phyloP scores from a whole-genome alignment of 2,888 invertebrate genomes.

The Drosophila paucipuncta region DNA sequence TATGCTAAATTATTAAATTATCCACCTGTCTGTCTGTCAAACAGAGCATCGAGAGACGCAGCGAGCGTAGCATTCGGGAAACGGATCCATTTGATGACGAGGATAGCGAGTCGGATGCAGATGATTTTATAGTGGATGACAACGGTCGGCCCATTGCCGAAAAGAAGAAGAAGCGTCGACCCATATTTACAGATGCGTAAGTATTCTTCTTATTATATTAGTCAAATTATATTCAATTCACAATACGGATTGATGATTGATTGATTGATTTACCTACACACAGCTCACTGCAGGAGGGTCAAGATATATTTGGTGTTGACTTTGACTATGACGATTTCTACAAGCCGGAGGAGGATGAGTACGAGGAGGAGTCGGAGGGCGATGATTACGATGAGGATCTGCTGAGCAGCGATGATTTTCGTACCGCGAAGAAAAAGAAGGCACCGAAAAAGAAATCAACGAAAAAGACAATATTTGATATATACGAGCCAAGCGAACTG shows the following conservation, averaged over 20 bases:
- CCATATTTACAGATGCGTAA: conserved; percentile 94
- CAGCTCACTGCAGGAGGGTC: conserved; percentile 97
- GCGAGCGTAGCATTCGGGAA: conserved; percentile 89
- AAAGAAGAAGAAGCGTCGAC: conserved; percentile 91
- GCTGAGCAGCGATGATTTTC: conserved; percentile 88
- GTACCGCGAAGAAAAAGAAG: conserved; percentile 90
- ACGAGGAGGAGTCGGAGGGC: conserved; percentile 91
- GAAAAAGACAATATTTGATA: conserved; percentile 95
- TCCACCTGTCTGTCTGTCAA: background rate
- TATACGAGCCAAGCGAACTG: conserved; percentile 98
- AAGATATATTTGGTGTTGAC: conserved; percentile 99
- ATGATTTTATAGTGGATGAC: conserved; percentile 99
- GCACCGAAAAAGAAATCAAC: conserved; percentile 91
- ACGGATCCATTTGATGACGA: conserved; percentile 88
- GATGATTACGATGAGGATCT: conserved; percentile 92
- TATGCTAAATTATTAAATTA: background rate
- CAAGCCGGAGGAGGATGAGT: conserved; percentile 93
- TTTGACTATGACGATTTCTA: conserved; percentile 97
- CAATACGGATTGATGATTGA: background rate
- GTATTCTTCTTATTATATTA: conserved; percentile 79
- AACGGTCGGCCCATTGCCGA: conserved; percentile 95
- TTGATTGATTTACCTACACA: background rate
- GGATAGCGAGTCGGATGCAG: conserved; percentile 93
- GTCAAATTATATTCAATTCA: background rate
- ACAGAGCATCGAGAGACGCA: conserved; percentile 92